Evolutionary conservation across 2,797 vertebrate genomes (phyloP).

Genomic region (Sebastes reedi): DNA sequence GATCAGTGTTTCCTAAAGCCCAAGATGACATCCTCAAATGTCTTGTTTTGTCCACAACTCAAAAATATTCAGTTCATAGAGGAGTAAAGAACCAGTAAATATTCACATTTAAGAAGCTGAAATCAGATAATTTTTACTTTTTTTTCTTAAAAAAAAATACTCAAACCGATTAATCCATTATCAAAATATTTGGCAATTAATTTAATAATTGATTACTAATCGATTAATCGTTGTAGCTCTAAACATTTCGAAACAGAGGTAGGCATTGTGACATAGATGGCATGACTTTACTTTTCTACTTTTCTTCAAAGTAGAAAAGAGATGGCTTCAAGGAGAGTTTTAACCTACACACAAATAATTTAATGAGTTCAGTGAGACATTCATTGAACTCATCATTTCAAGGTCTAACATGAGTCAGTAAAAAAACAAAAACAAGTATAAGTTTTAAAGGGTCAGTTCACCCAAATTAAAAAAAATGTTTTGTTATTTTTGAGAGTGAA

Average conservation of each 20-base stretch:
- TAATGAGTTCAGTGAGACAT: not conserved
- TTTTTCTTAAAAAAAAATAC: too few species aligned
- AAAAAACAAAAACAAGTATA: not conserved
- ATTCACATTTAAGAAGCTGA: accelerated
- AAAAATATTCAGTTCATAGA: too few species aligned
- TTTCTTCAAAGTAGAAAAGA: not conserved
- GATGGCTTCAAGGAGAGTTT: not conserved
- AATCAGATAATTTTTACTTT: too few species aligned
- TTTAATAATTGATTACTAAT: too few species aligned
- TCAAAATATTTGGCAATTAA: too few species aligned
- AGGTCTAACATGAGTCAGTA: not conserved
- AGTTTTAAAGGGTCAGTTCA: not conserved
- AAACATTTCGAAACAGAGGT: not conserved
- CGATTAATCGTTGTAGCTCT: too few species aligned
- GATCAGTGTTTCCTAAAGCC: too few species aligned
- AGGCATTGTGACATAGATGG: not conserved
- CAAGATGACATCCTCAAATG: too few species aligned
- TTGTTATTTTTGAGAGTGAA: not conserved
- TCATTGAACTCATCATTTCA: not conserved
- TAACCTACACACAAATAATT: not conserved
- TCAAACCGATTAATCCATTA: too few species aligned
- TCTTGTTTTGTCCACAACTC: too few species aligned
- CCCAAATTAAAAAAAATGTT: not conserved
- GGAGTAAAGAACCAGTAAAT: too few species aligned
- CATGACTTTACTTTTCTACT: too few species aligned